Conservation (phyloP, 2,797 vertebrate genomes). For the Gambusia yucatana region DNA sequence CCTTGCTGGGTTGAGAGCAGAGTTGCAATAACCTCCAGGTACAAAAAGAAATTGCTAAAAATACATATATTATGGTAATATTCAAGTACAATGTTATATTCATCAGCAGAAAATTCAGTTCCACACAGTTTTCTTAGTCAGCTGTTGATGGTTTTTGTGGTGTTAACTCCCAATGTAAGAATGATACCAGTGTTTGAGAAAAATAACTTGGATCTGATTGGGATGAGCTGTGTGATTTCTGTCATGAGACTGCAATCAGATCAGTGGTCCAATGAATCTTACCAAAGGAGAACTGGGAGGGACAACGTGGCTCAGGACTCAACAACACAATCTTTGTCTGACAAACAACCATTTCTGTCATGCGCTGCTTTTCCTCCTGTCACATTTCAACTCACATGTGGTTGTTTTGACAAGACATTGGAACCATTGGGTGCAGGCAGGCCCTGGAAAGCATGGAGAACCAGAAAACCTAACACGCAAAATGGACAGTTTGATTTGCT, state of each 20-base stretch:
- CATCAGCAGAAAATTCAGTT: not conserved
- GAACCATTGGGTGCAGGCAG: not conserved
- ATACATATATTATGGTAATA: not conserved
- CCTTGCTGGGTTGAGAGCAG: constrained; percentile 48
- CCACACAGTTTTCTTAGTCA: constrained; percentile 6
- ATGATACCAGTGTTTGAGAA: constrained; percentile 6
- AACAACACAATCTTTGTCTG: constrained; percentile 65
- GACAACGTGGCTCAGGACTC: constrained; percentile 34
- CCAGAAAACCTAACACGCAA: not conserved
- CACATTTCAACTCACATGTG: constrained; percentile 57
- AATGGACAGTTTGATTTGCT: not conserved
- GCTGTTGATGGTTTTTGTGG: not conserved
- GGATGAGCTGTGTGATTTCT: constrained; percentile 60
- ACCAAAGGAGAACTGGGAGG: constrained; percentile 21
- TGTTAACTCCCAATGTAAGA: constrained; percentile 7
- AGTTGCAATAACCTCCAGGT: constrained; percentile 45
- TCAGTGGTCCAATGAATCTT: constrained; percentile 49
- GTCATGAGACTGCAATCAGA: constrained; percentile 68
- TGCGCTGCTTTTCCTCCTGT: constrained; percentile 65
- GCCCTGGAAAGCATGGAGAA: not conserved
- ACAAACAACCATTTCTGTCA: constrained; percentile 39
- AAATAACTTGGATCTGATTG: constrained; percentile 39
- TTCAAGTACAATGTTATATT: not conserved
- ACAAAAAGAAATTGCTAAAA: constrained; percentile 7
- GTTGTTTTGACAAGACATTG: constrained; percentile 44